Evolutionary conservation across 1,140 invertebrate genomes (phyloP).

Genomic region (Trichonephila inaurata): DNA sequence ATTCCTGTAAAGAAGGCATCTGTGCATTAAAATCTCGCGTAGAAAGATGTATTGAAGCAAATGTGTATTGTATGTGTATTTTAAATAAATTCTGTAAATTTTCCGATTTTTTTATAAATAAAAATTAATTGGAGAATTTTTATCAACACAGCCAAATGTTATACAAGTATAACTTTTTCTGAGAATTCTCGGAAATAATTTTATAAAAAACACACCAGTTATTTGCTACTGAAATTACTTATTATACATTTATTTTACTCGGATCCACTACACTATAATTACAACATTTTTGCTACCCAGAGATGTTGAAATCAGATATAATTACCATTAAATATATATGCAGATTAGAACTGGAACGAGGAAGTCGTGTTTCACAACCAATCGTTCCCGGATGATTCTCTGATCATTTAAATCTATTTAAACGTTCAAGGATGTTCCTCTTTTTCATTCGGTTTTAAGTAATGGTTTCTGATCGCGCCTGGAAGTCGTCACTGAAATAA

Average conservation of each 20-base stretch:
- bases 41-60: no score
- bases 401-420: background rate
- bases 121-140: no score
- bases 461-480: background rate
- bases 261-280: background rate
- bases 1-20: no score
- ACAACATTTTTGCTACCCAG: background rate
- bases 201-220: no score
- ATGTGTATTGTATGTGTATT: no score
- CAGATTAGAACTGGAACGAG: background rate
- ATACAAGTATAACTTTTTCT: no score
- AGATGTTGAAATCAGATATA: background rate
- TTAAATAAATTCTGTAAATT: no score
- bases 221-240: no score
- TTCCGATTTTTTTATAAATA: no score
- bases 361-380: background rate
- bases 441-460: background rate
- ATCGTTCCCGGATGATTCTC: background rate
- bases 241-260: background rate
- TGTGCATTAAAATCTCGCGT: no score
- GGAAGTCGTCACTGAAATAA: background rate
- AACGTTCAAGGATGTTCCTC: background rate
- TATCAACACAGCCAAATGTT: no score
- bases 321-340: background rate
- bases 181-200: no score